These are phyloP conservation scores for Andrena fulva DNA, from an alignment of 2,888 invertebrate species.

Conservation along the genomic window DNA sequence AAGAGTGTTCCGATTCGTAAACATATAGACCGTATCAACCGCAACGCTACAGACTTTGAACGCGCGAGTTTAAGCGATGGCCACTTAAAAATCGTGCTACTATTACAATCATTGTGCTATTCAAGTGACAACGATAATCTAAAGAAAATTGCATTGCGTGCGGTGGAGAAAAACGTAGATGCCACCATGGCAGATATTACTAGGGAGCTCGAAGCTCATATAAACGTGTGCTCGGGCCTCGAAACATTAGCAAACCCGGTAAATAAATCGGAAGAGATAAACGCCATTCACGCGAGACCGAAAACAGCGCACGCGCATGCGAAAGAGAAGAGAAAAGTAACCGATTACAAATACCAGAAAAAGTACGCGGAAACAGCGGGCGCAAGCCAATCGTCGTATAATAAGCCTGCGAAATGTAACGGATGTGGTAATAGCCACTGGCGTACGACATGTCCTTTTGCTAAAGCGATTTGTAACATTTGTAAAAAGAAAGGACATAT, in stretches of 20 bases:
- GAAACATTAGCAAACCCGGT: neutral
- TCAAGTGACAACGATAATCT: neutral
- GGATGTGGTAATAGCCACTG: neutral
- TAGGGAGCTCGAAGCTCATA: neutral
- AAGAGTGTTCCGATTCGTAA: slow-evolving; percentile 1
- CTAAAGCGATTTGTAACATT: neutral
- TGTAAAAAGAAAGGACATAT: neutral
- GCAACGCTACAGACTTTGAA: slow-evolving; percentile 15
- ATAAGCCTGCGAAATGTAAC: neutral
- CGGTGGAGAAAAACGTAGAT: neutral
- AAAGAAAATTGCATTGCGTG: neutral
- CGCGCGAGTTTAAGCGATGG: neutral
- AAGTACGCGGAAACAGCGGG: neutral
- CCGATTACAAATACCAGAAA: neutral
- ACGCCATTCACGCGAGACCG: neutral
- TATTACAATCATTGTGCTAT: neutral
- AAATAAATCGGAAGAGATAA: neutral
- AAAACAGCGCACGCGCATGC: slow-evolving; percentile 2
- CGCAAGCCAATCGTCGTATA: neutral
- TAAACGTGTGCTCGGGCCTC: neutral
- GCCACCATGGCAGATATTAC: neutral
- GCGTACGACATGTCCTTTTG: neutral
- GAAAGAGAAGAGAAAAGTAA: neutral
- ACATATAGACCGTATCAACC: slow-evolving; percentile 16
- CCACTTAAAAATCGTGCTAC: neutral